Conservation (phyloP, 2,113 vertebrate species). For the Periophthalmodon schlosseri region DNA sequence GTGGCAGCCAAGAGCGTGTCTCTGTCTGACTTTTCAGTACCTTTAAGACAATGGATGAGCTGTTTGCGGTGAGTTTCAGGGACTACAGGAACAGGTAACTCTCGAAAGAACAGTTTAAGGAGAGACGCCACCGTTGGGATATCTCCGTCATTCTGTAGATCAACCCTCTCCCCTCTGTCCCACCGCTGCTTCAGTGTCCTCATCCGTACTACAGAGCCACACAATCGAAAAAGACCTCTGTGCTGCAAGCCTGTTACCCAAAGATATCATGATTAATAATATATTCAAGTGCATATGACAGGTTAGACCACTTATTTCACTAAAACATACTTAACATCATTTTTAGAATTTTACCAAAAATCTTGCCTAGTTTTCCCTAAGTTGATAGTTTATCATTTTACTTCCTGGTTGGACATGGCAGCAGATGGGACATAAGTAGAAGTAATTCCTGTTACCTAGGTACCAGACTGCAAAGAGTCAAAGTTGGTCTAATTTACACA, state of each 20-base stretch:
- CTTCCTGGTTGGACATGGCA: too few species aligned
- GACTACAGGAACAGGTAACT: constrained; percentile 79
- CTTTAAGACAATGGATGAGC: constrained; percentile 70
- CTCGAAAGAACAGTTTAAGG: constrained; percentile 83
- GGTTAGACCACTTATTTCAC: too few species aligned
- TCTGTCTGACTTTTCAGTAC: constrained; percentile 50
- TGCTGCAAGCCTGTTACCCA: constrained; percentile 71
- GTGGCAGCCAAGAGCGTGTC: neutral
- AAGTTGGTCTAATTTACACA: too few species aligned
- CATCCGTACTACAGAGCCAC: constrained; percentile 74
- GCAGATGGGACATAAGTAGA: too few species aligned
- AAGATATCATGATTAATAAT: neutral
- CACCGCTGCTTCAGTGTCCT: constrained; percentile 75
- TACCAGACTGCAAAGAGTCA: too few species aligned
- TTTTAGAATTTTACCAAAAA: too few species aligned
- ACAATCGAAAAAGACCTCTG: constrained; percentile 77
- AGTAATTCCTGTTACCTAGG: too few species aligned
- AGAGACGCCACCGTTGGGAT: constrained; percentile 80
- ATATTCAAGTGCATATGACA: too few species aligned
- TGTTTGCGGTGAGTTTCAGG: constrained; percentile 66
- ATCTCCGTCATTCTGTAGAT: constrained; percentile 74
- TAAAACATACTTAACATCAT: too few species aligned
- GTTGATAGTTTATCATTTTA: too few species aligned
- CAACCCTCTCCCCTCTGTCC: constrained; percentile 73
- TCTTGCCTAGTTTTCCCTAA: too few species aligned